phyloP scores from a whole-genome alignment of 2,113 vertebrate species.

The Numenius arquata region DNA sequence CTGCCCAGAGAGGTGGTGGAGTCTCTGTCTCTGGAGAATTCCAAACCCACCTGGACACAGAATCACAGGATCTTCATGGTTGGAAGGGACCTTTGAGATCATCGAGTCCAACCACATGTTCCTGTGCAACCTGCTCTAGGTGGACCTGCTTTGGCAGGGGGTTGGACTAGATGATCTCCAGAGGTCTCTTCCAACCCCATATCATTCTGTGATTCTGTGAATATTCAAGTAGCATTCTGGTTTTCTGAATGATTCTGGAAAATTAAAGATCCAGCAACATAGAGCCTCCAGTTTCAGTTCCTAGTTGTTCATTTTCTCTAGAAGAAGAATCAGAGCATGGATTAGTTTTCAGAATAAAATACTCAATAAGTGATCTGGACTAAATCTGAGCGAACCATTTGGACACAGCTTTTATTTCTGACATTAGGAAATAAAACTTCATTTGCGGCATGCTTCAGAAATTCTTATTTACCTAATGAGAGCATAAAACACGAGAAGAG shows the following conservation, averaged over 20 bases:
- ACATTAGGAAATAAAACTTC: neutral
- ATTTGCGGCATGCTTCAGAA: conserved; percentile 18
- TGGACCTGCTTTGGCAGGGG: too few species aligned
- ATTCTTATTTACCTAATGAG: neutral
- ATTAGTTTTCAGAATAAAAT: neutral
- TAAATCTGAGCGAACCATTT: neutral
- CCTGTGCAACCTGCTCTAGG: too few species aligned
- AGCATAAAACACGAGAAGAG: neutral
- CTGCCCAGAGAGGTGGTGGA: too few species aligned
- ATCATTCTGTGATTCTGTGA: neutral
- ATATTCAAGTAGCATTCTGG: neutral
- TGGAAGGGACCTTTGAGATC: too few species aligned
- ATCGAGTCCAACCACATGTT: too few species aligned
- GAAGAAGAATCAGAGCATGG: neutral
- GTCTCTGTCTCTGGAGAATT: too few species aligned
- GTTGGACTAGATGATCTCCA: too few species aligned
- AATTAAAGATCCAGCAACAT: neutral
- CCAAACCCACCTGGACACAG: too few species aligned
- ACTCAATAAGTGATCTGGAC: neutral
- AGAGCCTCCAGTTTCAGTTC: neutral
- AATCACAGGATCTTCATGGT: too few species aligned
- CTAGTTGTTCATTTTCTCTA: neutral
- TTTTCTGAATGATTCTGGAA: neutral
- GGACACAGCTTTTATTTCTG: conserved; percentile 34
- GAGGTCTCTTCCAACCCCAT: too few species aligned